Evolutionary conservation across 2,888 invertebrate genomes (phyloP).

Genomic region (Cryptus armator): DNA sequence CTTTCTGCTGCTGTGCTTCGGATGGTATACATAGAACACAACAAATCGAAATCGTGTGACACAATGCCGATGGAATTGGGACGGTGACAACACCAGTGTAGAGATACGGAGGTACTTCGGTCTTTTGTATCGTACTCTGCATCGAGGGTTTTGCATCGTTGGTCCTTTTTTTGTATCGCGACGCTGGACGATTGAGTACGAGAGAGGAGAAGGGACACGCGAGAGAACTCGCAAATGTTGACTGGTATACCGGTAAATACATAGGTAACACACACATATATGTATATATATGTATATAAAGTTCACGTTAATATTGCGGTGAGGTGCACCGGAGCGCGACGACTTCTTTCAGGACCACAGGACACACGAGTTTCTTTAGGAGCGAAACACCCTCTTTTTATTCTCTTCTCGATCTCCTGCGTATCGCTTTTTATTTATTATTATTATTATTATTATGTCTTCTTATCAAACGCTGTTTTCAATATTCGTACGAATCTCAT

Average conservation of each 20-base stretch:
- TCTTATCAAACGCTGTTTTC: background rate
- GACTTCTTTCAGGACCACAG: conserved; percentile 58
- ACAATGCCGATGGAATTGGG: conserved; percentile 78
- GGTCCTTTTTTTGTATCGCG: conserved; percentile 36
- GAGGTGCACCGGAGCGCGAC: conserved; percentile 76
- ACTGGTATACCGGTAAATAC: conserved; percentile 6
- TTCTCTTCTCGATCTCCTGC: background rate
- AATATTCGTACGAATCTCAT: background rate
- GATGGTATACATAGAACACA: conserved; percentile 19
- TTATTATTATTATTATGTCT: background rate
- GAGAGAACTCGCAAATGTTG: conserved; percentile 14
- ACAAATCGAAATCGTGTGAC: conserved; percentile 75
- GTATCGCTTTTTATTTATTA: background rate
- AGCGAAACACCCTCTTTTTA: background rate
- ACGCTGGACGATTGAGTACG: background rate
- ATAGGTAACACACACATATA: background rate
- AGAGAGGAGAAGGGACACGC: background rate
- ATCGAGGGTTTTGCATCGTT: conserved; percentile 57
- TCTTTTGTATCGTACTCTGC: conserved; percentile 1
- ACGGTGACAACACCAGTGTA: conserved; percentile 69
- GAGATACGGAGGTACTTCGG: background rate
- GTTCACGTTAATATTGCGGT: conserved; percentile 58
- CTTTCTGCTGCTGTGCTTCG: background rate
- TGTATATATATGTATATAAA: too few relatives aligned
- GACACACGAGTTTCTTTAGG: conserved; percentile 11